Base-by-base conservation (phyloP, 64 coral and sea anemone species). In the Stichodactyla helianthus region DNA sequence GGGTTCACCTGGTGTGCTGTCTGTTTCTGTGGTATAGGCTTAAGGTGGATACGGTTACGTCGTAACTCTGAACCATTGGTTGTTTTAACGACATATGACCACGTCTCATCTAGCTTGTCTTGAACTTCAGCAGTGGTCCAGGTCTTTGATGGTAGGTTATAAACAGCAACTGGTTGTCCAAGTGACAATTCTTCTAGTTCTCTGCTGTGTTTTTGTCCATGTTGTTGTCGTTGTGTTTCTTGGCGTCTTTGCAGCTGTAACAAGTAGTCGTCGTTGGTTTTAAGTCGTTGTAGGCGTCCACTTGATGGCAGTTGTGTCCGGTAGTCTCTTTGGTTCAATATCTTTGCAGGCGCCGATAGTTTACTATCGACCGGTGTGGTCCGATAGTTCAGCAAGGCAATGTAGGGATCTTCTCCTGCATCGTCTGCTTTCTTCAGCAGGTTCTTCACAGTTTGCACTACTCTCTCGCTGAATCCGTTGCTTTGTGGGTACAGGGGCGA, bases 361-460 rank as follows among this genome's bases (percentile, higher is more conserved):
- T 84, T 88, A 54, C 58, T 88, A 20, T 93, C 91, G 6, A 93
- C 54, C 5, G 86, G 86, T 85, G 86, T 93, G 27, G 89, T 50
- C 10, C 83, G 53, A 17, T 91, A 86, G 1, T 2, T 85, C 71
- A 85, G 67, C 23, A 90, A 53, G 8, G 65, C 89, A 18, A 90
- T n/a, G 22, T 89, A 82, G 17, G 92, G 83, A 85, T 93, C 82
- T 55, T 93, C 60, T 44, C 87, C 71, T 2, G 87, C 80, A n/a
- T 52, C 87, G 22, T 84, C 70, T 14, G 55, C 82, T 53, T 93
- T 93, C 55, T 86, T 93, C 54, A 93, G 51, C n/a, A 88, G 58
- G 52, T 88, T 83, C 56, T 89, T 89, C 6, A 87, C 79, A 26
- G 92, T 93, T 77, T 86, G 59, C 10, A 87, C 51, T 31, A 31